Base-by-base conservation (phyloP, 23 tunicate species). In the Diplosoma virens region DNA sequence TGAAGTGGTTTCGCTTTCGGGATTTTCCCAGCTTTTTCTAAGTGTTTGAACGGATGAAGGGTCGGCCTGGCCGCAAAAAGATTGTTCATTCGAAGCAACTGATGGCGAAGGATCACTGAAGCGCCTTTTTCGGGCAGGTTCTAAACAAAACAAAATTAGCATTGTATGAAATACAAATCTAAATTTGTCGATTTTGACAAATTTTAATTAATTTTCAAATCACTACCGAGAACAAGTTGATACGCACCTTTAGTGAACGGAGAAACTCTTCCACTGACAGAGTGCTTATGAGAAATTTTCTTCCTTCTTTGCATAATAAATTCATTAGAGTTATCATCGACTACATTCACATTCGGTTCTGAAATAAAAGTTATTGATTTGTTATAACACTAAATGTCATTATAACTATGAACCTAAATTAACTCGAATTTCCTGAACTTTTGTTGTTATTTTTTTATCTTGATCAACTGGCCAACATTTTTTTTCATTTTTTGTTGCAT, bases 51-150 rank as follows among this genome's bases (percentile, higher is more conserved):
- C 52, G 21, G 52, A 34, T 26, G 7, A 4, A 4, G 25, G 52
- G 17, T 67, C 36, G 17, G 17, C 74, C 2, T 63, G 11, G 35
- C 24, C 36, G 7, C 36, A 24, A 2, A 35, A 11, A 7, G 34
- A 5, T 36, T 34, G 74, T 6, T 36, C 30, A 5, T 23, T 17
- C 6, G 7, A 11, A 29, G 35, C 4, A 32, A 58, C 3, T 16
- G 69, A n/a, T 32, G 80, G 80, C 3, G 80, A 76, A 2, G 80
- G 80, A 27, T 76, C 80, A 32, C 80, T 76, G 68, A 7, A 76
- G 3, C 80, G 68, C 25, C 80, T 47, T 58, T 58, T 76, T 32
- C 83, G 37, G 1, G 89, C 23, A 26, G 82, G 46, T 9, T 47
- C 64, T 0, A 59, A n/a, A n/a, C n/a, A n/a, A n/a, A n/a, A n/a